Base-by-base conservation (phyloP, 2,888 invertebrate genomes). In the Phyllotreta striolata region DNA sequence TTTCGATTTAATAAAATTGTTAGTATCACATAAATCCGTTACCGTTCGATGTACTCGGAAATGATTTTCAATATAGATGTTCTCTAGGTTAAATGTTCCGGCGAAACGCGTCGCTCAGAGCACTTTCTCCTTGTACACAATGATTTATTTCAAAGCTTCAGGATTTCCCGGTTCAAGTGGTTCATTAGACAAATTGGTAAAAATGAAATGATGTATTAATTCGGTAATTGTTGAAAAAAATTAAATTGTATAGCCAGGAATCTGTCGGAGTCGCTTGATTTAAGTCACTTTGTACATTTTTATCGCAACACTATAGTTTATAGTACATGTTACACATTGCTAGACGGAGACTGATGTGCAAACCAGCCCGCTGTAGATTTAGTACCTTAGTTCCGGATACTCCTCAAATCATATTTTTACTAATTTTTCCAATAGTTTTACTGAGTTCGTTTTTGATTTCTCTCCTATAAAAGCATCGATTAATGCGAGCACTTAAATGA, bases 341-440 rank as follows among this genome's bases (percentile, higher is more conserved):
- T 81, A 81, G 80, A 80, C 77, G 80, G 81, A 82, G 81, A 81
- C 80, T 81, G 81, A 81, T 78, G 79, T 80, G 80, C 80, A 81
- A 79, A 80, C 80, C 81, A 81, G 81, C 80, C 78, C 78, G 78
- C 79, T 78, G 78, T 81, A 81, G 80, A 81, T 77, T 80, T 81
- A 80, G 80, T 79, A 78, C 74, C 80, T 82, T 81, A 79, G 81
- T 76, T 74, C 72, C 78, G 80, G 81, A 81, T 80, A 80, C 52
- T 65, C 63, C 62, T 65, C 43, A 51, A 39, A 38, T 40, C 24
- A 24, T 52, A 44, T 43, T 52, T 47, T 24, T 43, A 59, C 51
- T 57, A 57, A 65, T 55, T 65, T 63, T 64, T 66, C 65, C 68
- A 60, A 59, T 66, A 64, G 57, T 56, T 55, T 10, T 41, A 24